A percentile compares a stretch with the other conserved stretches of the same genome.
Conservation (phyloP, 2,888 invertebrate species). For the Pristionchus exspectatus region DNA sequence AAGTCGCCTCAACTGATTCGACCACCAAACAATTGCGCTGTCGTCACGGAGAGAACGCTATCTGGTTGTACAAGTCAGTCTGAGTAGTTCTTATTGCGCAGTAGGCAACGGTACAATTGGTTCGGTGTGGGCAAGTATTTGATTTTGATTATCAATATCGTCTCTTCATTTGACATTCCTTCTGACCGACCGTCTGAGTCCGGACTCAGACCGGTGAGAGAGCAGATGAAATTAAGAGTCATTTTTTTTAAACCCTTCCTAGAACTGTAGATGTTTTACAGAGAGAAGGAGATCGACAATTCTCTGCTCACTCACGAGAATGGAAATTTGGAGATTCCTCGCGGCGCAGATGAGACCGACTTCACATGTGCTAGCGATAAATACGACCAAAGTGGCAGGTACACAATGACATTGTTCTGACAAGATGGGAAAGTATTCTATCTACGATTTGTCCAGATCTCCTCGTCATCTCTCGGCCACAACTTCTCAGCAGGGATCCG, state of each 20-base stretch:
- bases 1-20: not conserved
- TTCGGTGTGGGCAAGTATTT: no score
- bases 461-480: constrained; percentile 6
- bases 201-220: no score
- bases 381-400: not conserved
- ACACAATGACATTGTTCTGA: not conserved
- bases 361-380: not conserved
- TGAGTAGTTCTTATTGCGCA: no score
- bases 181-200: no score
- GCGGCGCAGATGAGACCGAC: not conserved
- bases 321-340: constrained; percentile 21
- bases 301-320: not conserved
- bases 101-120: no score
- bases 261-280: not conserved
- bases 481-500: not conserved
- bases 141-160: no score
- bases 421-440: not conserved
- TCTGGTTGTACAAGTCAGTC: constrained; percentile 48
- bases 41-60: not conserved
- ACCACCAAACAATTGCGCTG: not conserved
- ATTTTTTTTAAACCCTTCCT: no score
- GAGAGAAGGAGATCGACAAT: constrained; percentile 42
- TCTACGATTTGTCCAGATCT: not conserved
- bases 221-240: no score
- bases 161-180: no score